Base-by-base conservation (phyloP, 2,797 vertebrate species). In the Tragelaphus oryx region DNA sequence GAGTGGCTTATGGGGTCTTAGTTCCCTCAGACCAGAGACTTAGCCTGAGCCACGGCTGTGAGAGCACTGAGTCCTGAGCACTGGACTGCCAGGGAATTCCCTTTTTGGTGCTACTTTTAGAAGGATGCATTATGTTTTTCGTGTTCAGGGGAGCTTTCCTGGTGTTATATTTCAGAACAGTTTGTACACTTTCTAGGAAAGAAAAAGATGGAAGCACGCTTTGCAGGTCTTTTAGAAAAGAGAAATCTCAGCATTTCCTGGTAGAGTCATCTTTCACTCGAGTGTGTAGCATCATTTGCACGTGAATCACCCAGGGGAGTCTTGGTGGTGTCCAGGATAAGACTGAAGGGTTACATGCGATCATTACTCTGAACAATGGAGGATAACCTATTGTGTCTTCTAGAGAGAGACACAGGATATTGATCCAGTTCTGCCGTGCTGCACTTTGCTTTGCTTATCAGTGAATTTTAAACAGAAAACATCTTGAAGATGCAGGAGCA, bases 401-500 rank as follows among this genome's bases (percentile, higher is more conserved):
- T 74, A 92, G 78, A 94, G 95, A 88, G 60, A 93, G 76, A 87
- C 24, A 55, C 0, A 6, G 81, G 62, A 5, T 92, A 91, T 91
- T 52, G 95, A 96, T 95, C 75, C 86, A 65, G 18, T 94, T 83
- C 74, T 92, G 68, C 81, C 62, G 26, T 28, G 28, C 89, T 55
- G 65, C 62, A 90, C 11, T 92, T 97, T 97, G 89, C 92, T 88
- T 97, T 87, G 86, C 96, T 97, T 89, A 94, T 55, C 95, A 78
- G 8, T 60, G 65, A 95, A 57, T 97, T 94, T 87, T 92, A 96
- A 97, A 93, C 37, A 97, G 96, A 95, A 96, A 95, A 97, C 74
- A 76, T 50, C 75, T 78, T 76, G n/a, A 95, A 91, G 57, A 33
- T 46, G 26, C 68, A 74, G 33, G 50, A 79, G 30, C 57, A 81